These are phyloP conservation scores for Hirudinaria manillensis DNA, from an alignment of 2,888 invertebrate genomes.

Conservation along the genomic window DNA sequence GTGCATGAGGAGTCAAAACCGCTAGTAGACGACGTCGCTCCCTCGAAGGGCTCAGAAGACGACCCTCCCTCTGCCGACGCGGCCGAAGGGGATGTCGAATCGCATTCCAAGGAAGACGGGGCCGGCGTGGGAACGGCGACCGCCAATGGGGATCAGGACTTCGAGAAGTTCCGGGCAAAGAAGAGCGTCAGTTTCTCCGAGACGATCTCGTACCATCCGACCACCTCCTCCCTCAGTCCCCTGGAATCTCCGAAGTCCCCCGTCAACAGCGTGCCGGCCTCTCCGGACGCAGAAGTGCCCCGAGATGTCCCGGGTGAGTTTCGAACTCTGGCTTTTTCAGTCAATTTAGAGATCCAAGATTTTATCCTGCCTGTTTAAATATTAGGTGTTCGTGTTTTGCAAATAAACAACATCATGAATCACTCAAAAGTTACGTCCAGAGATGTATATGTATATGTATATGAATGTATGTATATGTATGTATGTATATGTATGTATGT, in stretches of 20 bases:
- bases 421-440: too few species aligned
- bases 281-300: background rate
- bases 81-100: background rate
- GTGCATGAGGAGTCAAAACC: background rate
- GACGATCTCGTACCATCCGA: slow-evolving; percentile 51
- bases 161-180: slow-evolving; percentile 36
- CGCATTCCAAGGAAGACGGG: background rate
- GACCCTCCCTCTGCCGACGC: background rate
- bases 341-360: background rate
- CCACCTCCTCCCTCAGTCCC: slow-evolving; percentile 30
- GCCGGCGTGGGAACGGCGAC: background rate
- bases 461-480: too few species aligned
- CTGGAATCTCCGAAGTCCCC: slow-evolving; percentile 32
- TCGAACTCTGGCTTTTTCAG: background rate
- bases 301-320: background rate
- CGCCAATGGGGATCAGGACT: slow-evolving; percentile 24
- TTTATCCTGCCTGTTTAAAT: too few species aligned
- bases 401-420: too few species aligned
- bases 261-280: background rate
- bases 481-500: too few species aligned
- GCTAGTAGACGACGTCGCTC: background rate
- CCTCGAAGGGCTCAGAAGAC: background rate
- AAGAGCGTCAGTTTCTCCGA: slow-evolving; percentile 53
- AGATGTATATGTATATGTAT: too few species aligned
- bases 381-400: too few species aligned